Conservation (phyloP, 2,113 vertebrate species). For the Chloropsis hardwickii region DNA sequence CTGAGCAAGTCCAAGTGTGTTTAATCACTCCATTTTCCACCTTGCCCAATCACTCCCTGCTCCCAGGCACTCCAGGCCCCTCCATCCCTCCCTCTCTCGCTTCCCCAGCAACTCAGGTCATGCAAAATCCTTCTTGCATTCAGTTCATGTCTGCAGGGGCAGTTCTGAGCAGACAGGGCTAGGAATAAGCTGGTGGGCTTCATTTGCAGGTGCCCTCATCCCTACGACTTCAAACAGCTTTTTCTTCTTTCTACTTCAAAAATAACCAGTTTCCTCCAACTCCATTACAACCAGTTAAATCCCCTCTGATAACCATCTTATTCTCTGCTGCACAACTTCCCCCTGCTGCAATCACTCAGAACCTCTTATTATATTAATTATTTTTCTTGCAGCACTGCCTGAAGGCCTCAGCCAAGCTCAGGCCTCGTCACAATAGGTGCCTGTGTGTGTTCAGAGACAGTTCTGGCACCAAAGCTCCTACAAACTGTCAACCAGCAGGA, state of each 20-base stretch:
- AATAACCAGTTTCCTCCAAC: background rate
- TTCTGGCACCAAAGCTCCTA: background rate
- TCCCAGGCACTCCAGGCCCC: background rate
- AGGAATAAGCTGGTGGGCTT: background rate
- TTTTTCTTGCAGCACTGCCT: background rate
- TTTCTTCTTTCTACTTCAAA: background rate
- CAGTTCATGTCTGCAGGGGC: background rate
- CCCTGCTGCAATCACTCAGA: background rate
- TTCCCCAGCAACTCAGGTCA: background rate
- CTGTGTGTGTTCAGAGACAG: background rate
- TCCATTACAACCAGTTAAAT: background rate
- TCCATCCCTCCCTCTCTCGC: background rate
- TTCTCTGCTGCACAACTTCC: background rate
- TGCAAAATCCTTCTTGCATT: background rate
- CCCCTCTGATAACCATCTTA: background rate
- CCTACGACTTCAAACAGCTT: background rate
- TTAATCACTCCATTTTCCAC: background rate
- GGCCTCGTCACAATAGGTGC: background rate
- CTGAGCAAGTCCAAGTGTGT: constrained; percentile 24
- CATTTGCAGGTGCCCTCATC: background rate
- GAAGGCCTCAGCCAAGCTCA: background rate
- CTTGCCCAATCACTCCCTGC: background rate
- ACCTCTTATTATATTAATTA: background rate
- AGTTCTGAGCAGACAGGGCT: background rate
- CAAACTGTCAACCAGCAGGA: background rate